Evolutionary conservation across 2,888 invertebrate genomes (phyloP).

Genomic region (Holacanthella duospinosa): DNA sequence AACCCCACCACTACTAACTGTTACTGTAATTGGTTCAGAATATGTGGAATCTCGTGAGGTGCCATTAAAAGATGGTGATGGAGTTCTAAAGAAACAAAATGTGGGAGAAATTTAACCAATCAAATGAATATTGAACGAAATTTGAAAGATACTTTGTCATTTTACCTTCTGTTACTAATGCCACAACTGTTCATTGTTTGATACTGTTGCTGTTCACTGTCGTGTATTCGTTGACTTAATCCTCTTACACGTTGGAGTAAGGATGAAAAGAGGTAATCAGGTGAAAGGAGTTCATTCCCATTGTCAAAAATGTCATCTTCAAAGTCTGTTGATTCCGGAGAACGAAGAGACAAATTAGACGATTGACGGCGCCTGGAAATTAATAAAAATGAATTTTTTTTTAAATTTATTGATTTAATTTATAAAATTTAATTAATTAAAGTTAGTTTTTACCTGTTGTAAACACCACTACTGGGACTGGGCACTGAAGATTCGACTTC

Average conservation of each 20-base stretch:
- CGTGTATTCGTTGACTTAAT: conserved; percentile 54
- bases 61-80: conserved; percentile 4
- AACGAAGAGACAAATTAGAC: neutral
- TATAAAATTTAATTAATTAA: neutral
- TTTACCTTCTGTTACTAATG: neutral
- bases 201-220: conserved; percentile 5
- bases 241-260: conserved; percentile 54
- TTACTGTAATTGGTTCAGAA: conserved; percentile 7
- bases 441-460: conserved; percentile 3
- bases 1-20: neutral
- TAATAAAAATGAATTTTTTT: neutral
- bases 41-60: neutral
- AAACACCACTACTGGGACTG: neutral
- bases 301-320: conserved; percentile 73
- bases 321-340: conserved; percentile 50
- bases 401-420: neutral
- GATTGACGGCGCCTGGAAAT: neutral
- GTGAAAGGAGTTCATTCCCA: conserved; percentile 58
- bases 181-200: no score
- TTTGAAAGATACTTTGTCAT: no score
- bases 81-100: conserved; percentile 4
- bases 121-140: no score
- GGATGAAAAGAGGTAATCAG: conserved; percentile 73
- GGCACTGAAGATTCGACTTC: neutral
- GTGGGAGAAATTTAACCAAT: no score